Percentiles rank a stretch among this genome's conserved stretches.
Conservation (phyloP, 2,797 vertebrate genomes). For the Molossus molossus region DNA sequence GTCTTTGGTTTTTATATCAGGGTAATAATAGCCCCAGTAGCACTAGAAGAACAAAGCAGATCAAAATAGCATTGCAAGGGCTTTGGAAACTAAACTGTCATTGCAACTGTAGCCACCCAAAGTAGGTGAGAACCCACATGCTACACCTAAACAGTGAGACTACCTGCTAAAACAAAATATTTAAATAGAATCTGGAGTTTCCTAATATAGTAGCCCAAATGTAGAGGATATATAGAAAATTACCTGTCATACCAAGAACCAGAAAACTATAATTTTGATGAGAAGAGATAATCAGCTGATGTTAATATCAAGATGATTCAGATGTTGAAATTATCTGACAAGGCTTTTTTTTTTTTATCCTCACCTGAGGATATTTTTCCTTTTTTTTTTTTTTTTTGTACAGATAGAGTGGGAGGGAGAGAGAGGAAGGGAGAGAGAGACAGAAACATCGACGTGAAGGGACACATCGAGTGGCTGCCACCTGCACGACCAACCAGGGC, state of each 20-base stretch:
- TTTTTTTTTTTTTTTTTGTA: too few species aligned
- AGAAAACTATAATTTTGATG: slow-evolving; percentile 26
- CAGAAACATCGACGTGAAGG: too few species aligned
- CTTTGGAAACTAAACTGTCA: background rate
- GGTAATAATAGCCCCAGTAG: background rate
- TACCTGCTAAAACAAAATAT: background rate
- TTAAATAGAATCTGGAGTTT: background rate
- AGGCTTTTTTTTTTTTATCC: background rate
- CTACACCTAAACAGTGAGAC: background rate
- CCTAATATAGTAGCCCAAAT: background rate
- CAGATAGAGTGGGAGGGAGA: too few species aligned
- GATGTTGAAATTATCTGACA: slow-evolving; percentile 43
- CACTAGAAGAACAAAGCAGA: slow-evolving; percentile 21
- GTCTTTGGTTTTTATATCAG: slow-evolving; percentile 8
- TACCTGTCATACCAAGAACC: slow-evolving; percentile 19
- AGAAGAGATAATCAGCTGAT: slow-evolving; percentile 36
- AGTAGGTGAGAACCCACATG: background rate
- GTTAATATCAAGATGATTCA: slow-evolving; percentile 47
- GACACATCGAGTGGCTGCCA: too few species aligned
- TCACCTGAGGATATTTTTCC: too few species aligned
- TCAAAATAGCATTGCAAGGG: background rate
- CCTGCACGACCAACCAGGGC: too few species aligned
- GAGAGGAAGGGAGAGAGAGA: too few species aligned
- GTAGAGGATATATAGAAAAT: slow-evolving; percentile 12
- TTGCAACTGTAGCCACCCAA: background rate